Percentiles rank a stretch among this genome's conserved stretches.
Evolutionary conservation across 2,888 invertebrate species (phyloP).

Genomic region (Parapristionchus giblindavisi): DNA sequence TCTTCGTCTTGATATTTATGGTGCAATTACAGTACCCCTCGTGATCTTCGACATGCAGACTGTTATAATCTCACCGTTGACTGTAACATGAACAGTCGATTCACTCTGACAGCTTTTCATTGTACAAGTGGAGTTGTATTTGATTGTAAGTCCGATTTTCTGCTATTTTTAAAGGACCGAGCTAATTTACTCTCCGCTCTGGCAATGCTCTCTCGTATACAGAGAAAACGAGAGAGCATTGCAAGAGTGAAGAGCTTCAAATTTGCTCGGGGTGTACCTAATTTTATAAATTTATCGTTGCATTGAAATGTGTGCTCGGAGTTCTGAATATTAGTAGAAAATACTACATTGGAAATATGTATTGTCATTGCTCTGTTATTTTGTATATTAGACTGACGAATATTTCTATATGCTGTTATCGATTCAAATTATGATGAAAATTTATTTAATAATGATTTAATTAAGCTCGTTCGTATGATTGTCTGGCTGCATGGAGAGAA

Average conservation of each 20-base stretch:
- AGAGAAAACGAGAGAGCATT: no score
- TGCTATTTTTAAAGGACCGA: neutral
- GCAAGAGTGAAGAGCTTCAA: neutral
- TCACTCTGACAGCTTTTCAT: conserved; percentile 54
- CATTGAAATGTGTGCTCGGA: neutral
- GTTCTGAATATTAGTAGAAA: no score
- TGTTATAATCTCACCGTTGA: conserved; percentile 58
- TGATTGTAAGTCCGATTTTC: conserved; percentile 46
- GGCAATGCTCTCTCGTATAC: neutral
- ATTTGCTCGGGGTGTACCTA: neutral
- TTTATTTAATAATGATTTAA: neutral
- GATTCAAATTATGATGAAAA: neutral
- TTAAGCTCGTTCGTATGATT: conserved; percentile 56
- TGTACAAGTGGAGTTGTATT: conserved; percentile 54
- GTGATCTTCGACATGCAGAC: conserved; percentile 43
- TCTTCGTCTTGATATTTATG: no score
- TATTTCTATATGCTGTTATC: neutral
- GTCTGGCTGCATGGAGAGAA: conserved; percentile 60
- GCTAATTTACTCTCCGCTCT: neutral
- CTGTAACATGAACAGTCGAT: conserved; percentile 45
- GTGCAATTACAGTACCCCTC: conserved; percentile 52
- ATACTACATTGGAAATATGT: no score
- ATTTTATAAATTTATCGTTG: neutral
- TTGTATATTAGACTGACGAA: neutral
- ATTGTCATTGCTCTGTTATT: no score